Evolutionary conservation across 1,140 invertebrate genomes (phyloP), one percentile per base, ranked within the genome.

Genomic region (Phortica variegata): DNA sequence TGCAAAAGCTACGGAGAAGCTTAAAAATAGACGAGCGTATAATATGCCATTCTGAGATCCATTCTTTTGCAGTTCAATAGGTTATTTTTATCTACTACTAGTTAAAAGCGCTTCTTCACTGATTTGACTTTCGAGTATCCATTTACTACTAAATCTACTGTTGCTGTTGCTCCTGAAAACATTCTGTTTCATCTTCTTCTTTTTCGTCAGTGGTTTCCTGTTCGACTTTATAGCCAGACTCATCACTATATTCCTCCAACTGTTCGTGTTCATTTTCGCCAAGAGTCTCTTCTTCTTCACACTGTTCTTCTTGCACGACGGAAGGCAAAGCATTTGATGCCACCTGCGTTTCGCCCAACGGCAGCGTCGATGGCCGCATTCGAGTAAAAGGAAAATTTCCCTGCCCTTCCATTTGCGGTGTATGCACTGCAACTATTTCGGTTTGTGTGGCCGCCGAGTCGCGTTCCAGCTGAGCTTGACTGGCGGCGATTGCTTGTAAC

Each of bases 351-450:
- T 61, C 43, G 8, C 70, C 68, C 21, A 76, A 46, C 7, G 69
- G 63, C 57, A 76, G 29, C 2, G 74, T 71, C 0, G 74, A 76
- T 15, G 74, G 74, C 9, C 74, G 57, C 7, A 58, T 42, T 18
- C 72, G 73, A 5, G 51, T 63, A 39, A 76, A 76, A 0, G 73
- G 72, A 39, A 76, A 76, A 44, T 63, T 65, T 13, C 49, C 56
- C 15, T 70, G 56, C 37, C 62, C 66, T 44, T 76, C 74, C 12
- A 84, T 79, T 66, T 85, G 84, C 3, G 87, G 87, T 1, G 87
- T 88, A 58, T 85, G 81, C 5, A 89, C 85, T 1, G 87, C 87
- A 12, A 84, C 79, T 48, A 90, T 85, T 77, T 90, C 88, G 0
- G 88, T 90, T 77, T 90, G 88, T 3, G 88, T 89, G 47, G 80